phyloP scores from a whole-genome alignment of 2,888 invertebrate species.

The Cepaea hortensis region DNA sequence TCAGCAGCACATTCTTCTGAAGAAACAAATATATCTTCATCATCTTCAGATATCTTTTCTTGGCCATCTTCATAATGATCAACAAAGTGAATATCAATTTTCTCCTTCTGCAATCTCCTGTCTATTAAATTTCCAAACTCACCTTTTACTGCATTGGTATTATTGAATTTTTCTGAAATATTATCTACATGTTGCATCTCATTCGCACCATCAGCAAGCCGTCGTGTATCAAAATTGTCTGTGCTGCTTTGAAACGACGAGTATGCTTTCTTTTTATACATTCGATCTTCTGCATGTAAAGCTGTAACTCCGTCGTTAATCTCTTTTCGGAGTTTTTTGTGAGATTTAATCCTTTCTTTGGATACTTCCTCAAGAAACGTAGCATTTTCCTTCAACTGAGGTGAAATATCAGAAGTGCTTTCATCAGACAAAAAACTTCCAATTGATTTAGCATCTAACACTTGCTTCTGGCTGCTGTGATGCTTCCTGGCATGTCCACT shows the following conservation, averaged over 20 bases:
- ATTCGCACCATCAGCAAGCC: constrained; percentile 61
- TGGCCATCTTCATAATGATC: not conserved
- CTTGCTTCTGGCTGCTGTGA: constrained; percentile 22
- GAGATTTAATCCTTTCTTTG: not conserved
- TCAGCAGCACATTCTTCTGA: constrained; percentile 22
- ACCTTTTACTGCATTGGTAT: not conserved
- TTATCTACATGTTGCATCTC: not conserved
- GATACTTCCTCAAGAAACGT: not conserved
- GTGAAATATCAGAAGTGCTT: not conserved
- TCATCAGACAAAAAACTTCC: constrained; percentile 5
- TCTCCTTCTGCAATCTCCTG: too few relatives aligned
- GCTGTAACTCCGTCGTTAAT: not conserved
- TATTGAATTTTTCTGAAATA: not conserved
- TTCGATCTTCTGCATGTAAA: constrained; percentile 23
- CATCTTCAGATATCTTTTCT: constrained; percentile 1
- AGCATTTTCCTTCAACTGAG: not conserved
- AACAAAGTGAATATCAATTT: not conserved
- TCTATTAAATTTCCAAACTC: not conserved
- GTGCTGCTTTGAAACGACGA: constrained; percentile 61
- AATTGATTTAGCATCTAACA: constrained; percentile 18
- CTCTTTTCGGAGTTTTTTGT: not conserved
- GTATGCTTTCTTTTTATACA: constrained; percentile 39
- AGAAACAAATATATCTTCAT: constrained; percentile 20
- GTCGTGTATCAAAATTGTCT: constrained; percentile 67
- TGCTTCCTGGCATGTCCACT: constrained; percentile 53